Base-by-base conservation (phyloP, 2,113 vertebrate genomes). In the Phasianus colchicus region DNA sequence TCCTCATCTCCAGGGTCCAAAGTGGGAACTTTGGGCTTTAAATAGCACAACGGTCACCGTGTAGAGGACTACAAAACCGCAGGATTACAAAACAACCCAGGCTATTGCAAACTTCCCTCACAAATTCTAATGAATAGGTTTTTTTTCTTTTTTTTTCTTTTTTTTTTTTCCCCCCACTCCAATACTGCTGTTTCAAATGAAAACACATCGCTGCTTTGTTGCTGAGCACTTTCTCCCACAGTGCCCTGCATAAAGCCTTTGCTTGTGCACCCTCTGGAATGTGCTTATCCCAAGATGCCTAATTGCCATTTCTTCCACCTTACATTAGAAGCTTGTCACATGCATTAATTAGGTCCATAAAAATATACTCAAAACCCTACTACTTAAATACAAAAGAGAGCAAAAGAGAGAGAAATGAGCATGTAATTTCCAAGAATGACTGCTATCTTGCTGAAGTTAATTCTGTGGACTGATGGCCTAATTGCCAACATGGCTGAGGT, bases 211-310 rank as follows among this genome's bases (percentile, higher is more conserved):
- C 78, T 86, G 95, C 93, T 94, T 96, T 96, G 95, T 96, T 96
- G 83, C 94, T 54, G 95, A 91, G 96, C 87, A 50, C 87, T 96
- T 94, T 97, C 97, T 96, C 96, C 96, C 96, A 96, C 96, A 96
- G 94, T 60, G 61, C 80, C 75, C 89, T 36, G 88, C 93, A 97
- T 87, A 97, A 97, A 97, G 96, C 77, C 94, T 95, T 30, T 75
- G 82, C 92, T 94, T 97, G 95, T 97, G 90, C 76, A 88, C 83
- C 88, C 86, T 95, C 79, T 91, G 95, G 96, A 96, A 96, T 96
- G 91, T 94, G 95, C 97, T 97, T 97, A 96, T 96, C 95, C 96
- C 52, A 29, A 95, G 91, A 96, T 34, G 85, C 95, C 92, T 96
- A 86, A 93, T 95, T 93, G 92, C 85, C 83, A 92, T 95, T 97